Evolutionary conservation across 1,140 invertebrate genomes (phyloP), one percentile per base, ranked within the genome.

Genomic region (Brachionus rubens): DNA sequence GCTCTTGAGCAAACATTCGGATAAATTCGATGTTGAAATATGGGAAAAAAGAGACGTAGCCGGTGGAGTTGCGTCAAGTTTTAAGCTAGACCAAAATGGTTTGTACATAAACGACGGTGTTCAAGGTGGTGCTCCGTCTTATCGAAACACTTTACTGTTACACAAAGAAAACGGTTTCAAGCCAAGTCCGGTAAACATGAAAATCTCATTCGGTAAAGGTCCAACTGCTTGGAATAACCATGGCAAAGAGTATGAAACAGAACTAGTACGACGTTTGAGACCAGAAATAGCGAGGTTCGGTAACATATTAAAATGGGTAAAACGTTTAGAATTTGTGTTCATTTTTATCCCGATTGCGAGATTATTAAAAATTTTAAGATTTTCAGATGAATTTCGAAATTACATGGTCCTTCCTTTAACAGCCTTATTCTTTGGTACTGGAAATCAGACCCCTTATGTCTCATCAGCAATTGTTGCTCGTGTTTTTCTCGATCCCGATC

Each of bases 321-420:
- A 80, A 48, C 78, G 78, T 67, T 77, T 80, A n/a, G 81, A 81
- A 56, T 72, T 78, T 24, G 41, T 81, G 40, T 82, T 80, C 62
- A 79, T 82, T 33, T 81, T 81, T 76, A 36, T 81, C 6, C 80
- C 81, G 4, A 81, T 82, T 56, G 77, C 59, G 2, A 78, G 78
- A 50, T 78, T 81, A 2, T 54, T 82, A 21, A 80, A 78, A 59
- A 79, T 78, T 77, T 79, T 78, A 75, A 78, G 80, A 4, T 81
- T 79, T 67, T 81, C 81, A 16, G 77, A 81, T n/a, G 78, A 78
- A 2, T 82, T 82, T 67, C 76, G 78, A 9, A 78, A 81, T 65
- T 56, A 78, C 19, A 82, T 82, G 81, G 80, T 82, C 2, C 80
- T 78, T 46, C 81, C 81, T n/a, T 77, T 82, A n/a, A 80, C 80